Conservation (phyloP, 2,888 invertebrate species). For the Noctua janthina region DNA sequence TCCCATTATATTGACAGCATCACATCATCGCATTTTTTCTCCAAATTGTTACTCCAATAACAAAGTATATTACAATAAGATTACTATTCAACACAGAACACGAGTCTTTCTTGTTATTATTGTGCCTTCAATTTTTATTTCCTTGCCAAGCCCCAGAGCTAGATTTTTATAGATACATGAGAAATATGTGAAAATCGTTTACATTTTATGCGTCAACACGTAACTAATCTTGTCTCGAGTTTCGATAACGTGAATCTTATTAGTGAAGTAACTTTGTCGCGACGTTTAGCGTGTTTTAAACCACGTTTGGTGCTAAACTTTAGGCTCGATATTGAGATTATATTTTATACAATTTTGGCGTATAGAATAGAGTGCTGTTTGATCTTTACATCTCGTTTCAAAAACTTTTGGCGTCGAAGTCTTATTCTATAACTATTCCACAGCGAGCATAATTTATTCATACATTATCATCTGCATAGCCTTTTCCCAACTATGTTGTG, state of each 20-base stretch:
- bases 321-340: conserved; percentile 1
- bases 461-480: neutral
- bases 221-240: conserved; percentile 61
- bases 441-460: neutral
- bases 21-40: conserved; percentile 1
- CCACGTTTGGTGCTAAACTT: conserved; percentile 44
- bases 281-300: conserved; percentile 37
- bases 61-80: conserved; percentile 30
- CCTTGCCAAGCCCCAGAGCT: conserved; percentile 29
- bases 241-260: conserved; percentile 61
- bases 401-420: neutral
- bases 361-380: neutral
- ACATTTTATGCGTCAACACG: conserved; percentile 63
- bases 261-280: conserved; percentile 50
- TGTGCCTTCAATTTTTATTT: conserved; percentile 56
- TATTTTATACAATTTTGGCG: neutral
- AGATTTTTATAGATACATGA: conserved; percentile 54
- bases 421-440: neutral
- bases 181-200: conserved; percentile 50
- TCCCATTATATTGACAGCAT: neutral
- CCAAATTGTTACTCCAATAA: conserved; percentile 13
- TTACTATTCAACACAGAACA: conserved; percentile 44
- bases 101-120: conserved; percentile 36
- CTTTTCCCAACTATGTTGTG: neutral
- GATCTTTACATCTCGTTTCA: neutral